Evolutionary conservation across 92 coral and sea anemone species (phyloP), one percentile per base, ranked within the genome.

Genomic region (Porites cylindrica): DNA sequence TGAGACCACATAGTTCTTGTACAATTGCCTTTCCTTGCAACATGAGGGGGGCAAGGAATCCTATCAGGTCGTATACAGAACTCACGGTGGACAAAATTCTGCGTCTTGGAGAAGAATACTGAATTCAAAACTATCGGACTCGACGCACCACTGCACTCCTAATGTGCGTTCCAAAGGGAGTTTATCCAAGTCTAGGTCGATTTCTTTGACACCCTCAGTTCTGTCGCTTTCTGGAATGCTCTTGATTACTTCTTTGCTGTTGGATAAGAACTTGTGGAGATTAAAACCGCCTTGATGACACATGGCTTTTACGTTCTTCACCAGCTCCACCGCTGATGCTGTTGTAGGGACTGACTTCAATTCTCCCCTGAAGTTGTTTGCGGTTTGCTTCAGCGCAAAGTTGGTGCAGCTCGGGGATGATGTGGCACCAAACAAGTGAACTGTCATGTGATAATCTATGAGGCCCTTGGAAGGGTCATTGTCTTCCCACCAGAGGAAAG

Each of bases 401-500:
- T 83, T 72, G 63, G 80, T 80, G 67, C 87, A 83, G 50, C 87
- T 62, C 29, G 1, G 29, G 29, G 29, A 26, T 26, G 29, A 26
- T 26, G 29, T 1, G 1, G 29, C 29, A 1, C 86, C 86, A 59
- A 91, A 91, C 53, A 91, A 51, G 67, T 91, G 94, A 14, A 87
- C 94, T 6, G 88, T 82, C 94, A 91, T 91, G 23, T 83, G 53
- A 82, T 77, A 91, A 66, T 88, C 91, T 83, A 61, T 47, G 21
- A 83, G 69, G 2, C 85, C 84, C 38, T 71, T 66, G 65, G 72
- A 58, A 23, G 83, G 76, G 68, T 89, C 82, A 65, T 88, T 88
- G 12, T 71, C 85, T n/a, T 86, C 83, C 93, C 93, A 86, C 93
- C 91, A 90, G 69, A 85, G 90, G 64, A 86, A 85, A 20, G 90